Base-by-base conservation (phyloP, 2,113 vertebrate species). In the Phoenicopterus ruber region DNA sequence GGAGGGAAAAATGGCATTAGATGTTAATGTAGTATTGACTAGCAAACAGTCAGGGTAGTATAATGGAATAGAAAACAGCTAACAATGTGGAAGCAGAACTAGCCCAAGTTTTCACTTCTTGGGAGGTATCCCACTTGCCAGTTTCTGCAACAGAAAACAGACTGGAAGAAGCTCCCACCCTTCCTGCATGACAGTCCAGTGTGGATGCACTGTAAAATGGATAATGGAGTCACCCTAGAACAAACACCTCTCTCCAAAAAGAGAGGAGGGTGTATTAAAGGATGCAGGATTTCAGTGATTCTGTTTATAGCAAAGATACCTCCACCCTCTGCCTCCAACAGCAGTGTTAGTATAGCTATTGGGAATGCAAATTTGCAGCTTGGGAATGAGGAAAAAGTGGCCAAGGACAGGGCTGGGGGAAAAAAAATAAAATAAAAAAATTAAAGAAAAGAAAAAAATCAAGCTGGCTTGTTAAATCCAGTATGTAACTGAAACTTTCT, bases 371-470 rank as follows among this genome's bases (percentile, higher is more conserved):
- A 72, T 25, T 44, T 65, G 66, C 44, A 72, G 62, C 8, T 61
- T 63, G 21, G 16, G 65, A 91, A 87, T 46, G 29, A 91, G 20
- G 40, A 85, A 67, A 29, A 82, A 66, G 25, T 29, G 44, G 31
- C 29, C 22, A 91, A 70, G 13, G 31, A 73, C 9, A 57, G 7
- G 11, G n/a, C 7, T 73, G 11, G 24, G 10, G 14, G 12, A 19
- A 4, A 4, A 16, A 1, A 14, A 46, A 17, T 18, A 2, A n/a
- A n/a, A n/a, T n/a, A n/a, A n/a, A n/a, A 9, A 18, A 20, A 25
- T 20, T n/a, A 32, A 34, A n/a, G 57, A 42, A 20, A 11, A 20
- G 6, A 21, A 49, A 34, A 44, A 72, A 72, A 5, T 13, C 26
- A 74, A 38, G 17, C 13, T 19, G 2, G 2, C 13, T 55, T 18